Evolutionary conservation across 1,140 invertebrate genomes (phyloP).

Genomic region (Cheumatopsyche charites): DNA sequence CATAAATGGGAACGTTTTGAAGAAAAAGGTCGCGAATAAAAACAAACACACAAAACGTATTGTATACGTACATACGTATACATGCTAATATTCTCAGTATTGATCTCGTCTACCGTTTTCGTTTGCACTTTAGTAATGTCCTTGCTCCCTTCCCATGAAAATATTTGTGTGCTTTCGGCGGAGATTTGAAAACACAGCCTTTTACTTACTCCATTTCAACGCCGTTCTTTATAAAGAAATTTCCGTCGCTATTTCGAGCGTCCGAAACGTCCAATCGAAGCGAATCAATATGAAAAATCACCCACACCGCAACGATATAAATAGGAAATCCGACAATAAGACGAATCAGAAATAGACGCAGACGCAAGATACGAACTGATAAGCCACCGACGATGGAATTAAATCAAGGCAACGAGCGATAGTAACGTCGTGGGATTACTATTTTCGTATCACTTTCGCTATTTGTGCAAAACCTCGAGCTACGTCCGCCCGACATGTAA

Average conservation of each 20-base stretch:
- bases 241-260: neutral
- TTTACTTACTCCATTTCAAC: neutral
- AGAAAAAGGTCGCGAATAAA: neutral
- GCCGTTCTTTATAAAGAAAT: neutral
- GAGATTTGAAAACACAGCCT: conserved; percentile 19
- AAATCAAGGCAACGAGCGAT: neutral
- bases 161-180: conserved; percentile 6
- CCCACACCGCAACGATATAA: too few relatives aligned
- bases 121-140: conserved; percentile 23
- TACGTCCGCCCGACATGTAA: neutral
- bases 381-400: conserved; percentile 1
- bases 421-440: conserved; percentile 15
- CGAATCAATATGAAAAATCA: too few relatives aligned
- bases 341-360: neutral
- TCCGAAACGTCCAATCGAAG: neutral
- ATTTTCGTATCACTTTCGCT: conserved; percentile 29
- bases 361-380: neutral
- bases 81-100: conserved; percentile 10
- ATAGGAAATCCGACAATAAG: neutral
- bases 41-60: neutral
- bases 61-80: conserved; percentile 1
- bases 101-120: conserved; percentile 14
- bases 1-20: neutral
- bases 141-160: conserved; percentile 19
- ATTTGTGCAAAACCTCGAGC: neutral